Evolutionary conservation across 2,797 vertebrate genomes (phyloP).

Genomic region (Phoeniculus purpureus): DNA sequence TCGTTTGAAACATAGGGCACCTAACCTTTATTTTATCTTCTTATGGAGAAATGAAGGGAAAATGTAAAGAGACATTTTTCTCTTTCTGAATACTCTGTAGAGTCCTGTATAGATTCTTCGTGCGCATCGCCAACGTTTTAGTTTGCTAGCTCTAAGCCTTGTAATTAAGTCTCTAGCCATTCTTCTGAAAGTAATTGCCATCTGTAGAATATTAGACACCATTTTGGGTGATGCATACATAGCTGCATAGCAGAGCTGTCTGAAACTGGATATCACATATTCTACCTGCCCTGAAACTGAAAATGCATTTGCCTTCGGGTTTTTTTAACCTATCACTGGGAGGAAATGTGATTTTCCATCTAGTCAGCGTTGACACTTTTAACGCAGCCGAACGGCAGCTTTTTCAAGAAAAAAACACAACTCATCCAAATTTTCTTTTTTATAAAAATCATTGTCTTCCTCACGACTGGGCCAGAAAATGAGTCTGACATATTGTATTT

Average conservation of each 20-base stretch:
- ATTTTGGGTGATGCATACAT: constrained; percentile 59
- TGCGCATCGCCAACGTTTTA: constrained; percentile 65
- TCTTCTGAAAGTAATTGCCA: constrained; percentile 76
- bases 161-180: constrained; percentile 79
- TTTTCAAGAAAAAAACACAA: constrained; percentile 37
- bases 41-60: constrained; percentile 44
- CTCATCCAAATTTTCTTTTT: background rate
- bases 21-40: constrained; percentile 65
- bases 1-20: constrained; percentile 50
- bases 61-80: constrained; percentile 62
- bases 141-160: constrained; percentile 71
- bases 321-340: constrained; percentile 36
- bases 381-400: constrained; percentile 66
- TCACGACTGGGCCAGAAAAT: background rate
- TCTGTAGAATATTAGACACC: constrained; percentile 75
- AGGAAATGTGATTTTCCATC: constrained; percentile 66
- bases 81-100: constrained; percentile 67
- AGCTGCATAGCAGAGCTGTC: constrained; percentile 59
- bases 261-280: constrained; percentile 47
- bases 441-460: constrained; percentile 51
- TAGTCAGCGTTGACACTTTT: constrained; percentile 69
- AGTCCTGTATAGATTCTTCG: constrained; percentile 73
- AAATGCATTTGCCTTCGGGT: constrained; percentile 61
- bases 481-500: background rate
- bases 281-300: constrained; percentile 62